Conservation (phyloP, 2,113 vertebrate genomes). For the Lynx canadensis region DNA sequence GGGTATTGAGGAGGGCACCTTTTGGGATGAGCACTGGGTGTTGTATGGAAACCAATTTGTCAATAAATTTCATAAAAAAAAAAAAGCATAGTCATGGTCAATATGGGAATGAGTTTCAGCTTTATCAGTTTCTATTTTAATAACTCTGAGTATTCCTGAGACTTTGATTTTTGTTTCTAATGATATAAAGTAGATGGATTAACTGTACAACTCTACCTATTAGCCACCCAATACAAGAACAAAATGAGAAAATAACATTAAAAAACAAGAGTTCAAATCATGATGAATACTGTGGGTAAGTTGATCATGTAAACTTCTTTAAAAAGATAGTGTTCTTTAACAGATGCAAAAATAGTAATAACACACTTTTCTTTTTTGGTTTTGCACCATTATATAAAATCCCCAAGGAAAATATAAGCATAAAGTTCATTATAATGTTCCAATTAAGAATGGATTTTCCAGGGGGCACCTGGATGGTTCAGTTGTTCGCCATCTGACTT, state of each 20-base stretch:
- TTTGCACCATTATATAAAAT: background rate
- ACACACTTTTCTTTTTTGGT: background rate
- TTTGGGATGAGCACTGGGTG: no score
- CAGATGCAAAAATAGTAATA: background rate
- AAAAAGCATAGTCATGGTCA: background rate
- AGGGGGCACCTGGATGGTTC: background rate
- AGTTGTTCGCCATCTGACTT: no score
- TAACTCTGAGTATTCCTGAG: background rate
- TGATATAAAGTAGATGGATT: background rate
- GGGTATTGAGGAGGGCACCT: no score
- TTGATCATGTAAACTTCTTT: background rate
- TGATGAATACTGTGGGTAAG: background rate
- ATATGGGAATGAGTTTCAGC: background rate
- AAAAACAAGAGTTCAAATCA: background rate
- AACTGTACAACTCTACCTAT: background rate
- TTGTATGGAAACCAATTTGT: no score
- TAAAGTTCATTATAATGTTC: background rate
- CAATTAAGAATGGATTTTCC: background rate
- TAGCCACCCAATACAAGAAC: background rate
- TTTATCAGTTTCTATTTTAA: background rate
- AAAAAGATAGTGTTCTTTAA: background rate
- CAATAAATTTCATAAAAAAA: no score
- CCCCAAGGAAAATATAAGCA: background rate
- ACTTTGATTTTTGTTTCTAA: background rate
- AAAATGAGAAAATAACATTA: background rate